Base-by-base conservation (phyloP, 2,888 invertebrate genomes). In the Cerastoderma edule region DNA sequence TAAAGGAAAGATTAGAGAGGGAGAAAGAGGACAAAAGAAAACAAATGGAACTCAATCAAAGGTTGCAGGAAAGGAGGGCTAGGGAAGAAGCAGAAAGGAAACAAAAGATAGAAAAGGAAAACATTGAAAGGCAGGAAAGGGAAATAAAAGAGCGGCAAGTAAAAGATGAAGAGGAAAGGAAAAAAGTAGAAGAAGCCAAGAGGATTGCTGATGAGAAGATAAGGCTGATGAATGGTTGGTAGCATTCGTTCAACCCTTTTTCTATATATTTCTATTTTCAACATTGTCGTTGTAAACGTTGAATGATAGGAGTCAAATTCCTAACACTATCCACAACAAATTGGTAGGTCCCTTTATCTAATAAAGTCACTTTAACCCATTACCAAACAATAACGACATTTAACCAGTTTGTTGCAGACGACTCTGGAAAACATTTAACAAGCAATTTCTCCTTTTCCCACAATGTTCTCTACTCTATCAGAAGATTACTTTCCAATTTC, bases 191-290 rank as follows among this genome's bases (percentile, higher is more conserved):
- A 30, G 75, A 84, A 60, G 87, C 86, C 0, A 75, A 76, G 32
- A 72, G 56, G 64, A 70, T 79, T 39, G 87, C 86, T 2, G 87
- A 87, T 66, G 86, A 88, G 60, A 87, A 87, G 75, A 54, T 87
- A 5, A 72, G 76, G 32, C 72, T 80, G 16, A 74, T 88, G 24
- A 78, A 84, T 65, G 85, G 88, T 88, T 80, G 71, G 65, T 63
- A 22, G 53, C 44, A 30, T 22, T 66, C 10, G 16, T 16, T 46
- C 33, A n/a, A n/a, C n/a, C n/a, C n/a, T n/a, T n/a, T n/a, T n/a
- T n/a, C n/a, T n/a, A n/a, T n/a, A n/a, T n/a, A n/a, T n/a, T n/a
- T n/a, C n/a, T n/a, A n/a, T n/a, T n/a, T n/a, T n/a, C n/a, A n/a
- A n/a, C n/a, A n/a, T n/a, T n/a, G n/a, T n/a, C n/a, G n/a, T n/a